A percentile compares a stretch with the other conserved stretches of the same genome.
Evolutionary conservation across 2,888 invertebrate genomes (phyloP).

Genomic region (Meganola albula): DNA sequence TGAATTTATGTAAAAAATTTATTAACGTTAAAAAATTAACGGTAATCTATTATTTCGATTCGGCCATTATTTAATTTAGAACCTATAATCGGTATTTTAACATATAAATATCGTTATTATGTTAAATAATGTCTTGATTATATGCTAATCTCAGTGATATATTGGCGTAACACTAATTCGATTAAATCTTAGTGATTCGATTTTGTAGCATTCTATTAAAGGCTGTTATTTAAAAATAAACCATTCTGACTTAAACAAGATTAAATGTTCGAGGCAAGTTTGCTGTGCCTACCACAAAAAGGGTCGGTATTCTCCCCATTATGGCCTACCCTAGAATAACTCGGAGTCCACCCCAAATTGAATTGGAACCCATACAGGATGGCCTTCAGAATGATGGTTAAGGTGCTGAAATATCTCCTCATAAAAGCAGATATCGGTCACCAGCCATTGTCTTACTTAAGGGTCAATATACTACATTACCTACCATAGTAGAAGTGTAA

Average conservation of each 20-base stretch:
- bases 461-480: no score
- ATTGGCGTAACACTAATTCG: conserved; percentile 38
- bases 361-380: no score
- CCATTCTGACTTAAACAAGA: neutral
- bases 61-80: conserved; percentile 20
- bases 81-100: conserved; percentile 31
- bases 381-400: no score
- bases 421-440: no score
- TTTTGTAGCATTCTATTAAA: neutral
- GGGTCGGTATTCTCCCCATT: no score
- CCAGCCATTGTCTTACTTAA: no score
- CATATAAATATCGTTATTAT: conserved; percentile 41
- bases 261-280: no score
- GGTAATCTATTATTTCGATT: conserved; percentile 18
- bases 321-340: no score
- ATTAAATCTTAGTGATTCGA: conserved; percentile 27
- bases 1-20: conserved; percentile 6
- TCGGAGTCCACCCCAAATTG: no score
- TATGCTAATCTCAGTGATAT: conserved; percentile 35
- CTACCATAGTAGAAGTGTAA: no score
- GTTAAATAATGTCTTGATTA: conserved; percentile 39
- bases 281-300: no score
- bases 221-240: neutral
- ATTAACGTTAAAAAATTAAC: conserved; percentile 24
- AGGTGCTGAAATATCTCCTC: no score